Conservation (phyloP, 1,140 invertebrate genomes). For the Atta cephalotes region DNA sequence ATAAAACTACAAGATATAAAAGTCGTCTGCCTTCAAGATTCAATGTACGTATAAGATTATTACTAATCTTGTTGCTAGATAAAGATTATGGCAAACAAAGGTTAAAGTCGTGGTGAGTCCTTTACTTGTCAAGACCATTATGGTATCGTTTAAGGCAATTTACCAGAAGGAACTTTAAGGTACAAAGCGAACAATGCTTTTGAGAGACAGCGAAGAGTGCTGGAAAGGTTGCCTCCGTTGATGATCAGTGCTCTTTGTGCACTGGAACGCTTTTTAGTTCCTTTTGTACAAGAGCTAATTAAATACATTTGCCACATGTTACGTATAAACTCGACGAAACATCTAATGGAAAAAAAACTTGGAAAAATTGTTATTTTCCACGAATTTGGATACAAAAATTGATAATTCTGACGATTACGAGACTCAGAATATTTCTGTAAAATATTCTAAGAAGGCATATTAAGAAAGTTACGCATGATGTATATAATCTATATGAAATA, state of each 20-base stretch:
- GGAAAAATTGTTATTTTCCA: background rate
- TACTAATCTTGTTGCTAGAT: slow-evolving; percentile 49
- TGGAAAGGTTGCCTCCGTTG: slow-evolving; percentile 32
- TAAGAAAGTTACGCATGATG: background rate
- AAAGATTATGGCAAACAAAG: slow-evolving; percentile 65
- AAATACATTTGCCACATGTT: slow-evolving; percentile 43
- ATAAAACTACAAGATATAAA: background rate
- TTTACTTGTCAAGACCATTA: slow-evolving; percentile 46
- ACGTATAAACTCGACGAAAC: slow-evolving; percentile 6
- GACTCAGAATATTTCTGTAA: background rate
- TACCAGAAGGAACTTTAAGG: slow-evolving; percentile 70
- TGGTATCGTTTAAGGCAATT: slow-evolving; percentile 70
- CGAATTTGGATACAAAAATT: background rate
- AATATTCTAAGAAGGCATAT: background rate
- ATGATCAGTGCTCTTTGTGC: slow-evolving; percentile 40
- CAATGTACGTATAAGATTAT: slow-evolving; percentile 27
- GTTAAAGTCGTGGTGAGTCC: slow-evolving; percentile 61
- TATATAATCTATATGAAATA: background rate
- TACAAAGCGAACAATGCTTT: slow-evolving; percentile 66
- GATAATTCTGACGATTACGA: background rate
- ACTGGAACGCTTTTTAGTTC: slow-evolving; percentile 22
- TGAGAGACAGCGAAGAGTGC: slow-evolving; percentile 43
- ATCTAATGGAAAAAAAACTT: no score
- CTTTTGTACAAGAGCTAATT: slow-evolving; percentile 39
- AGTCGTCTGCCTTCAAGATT: background rate